Conservation (phyloP, 1,140 invertebrate genomes). For the Ericerus pela region DNA sequence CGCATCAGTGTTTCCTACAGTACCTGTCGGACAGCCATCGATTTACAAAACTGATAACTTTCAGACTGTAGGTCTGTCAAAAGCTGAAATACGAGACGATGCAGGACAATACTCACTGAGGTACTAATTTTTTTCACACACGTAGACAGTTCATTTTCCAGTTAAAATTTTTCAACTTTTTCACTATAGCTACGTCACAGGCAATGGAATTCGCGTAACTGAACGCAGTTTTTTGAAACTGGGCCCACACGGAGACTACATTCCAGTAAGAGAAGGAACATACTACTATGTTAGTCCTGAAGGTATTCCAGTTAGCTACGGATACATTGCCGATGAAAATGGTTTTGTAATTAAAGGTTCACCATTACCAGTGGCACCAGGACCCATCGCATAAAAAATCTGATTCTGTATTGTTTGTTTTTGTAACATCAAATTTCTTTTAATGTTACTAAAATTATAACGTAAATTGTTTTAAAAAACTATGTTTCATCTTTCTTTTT, state of each 20-base stretch:
- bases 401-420: not conserved
- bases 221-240: not conserved
- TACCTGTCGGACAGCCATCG: not conserved
- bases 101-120: not conserved
- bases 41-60: not conserved
- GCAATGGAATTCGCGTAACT: conserved; percentile 2
- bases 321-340: conserved; percentile 62
- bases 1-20: too few species aligned
- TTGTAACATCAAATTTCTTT: not conserved
- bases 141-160: not conserved
- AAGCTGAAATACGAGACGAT: not conserved
- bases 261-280: conserved; percentile 42
- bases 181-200: conserved; percentile 7
- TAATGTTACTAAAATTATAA: too few species aligned
- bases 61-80: not conserved
- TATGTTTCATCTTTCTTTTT: too few species aligned
- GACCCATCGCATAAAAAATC: not conserved
- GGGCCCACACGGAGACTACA: conserved; percentile 17
- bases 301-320: conserved; percentile 39
- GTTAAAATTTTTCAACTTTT: not conserved
- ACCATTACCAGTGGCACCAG: conserved; percentile 7
- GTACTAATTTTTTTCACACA: not conserved
- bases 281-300: conserved; percentile 49
- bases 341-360: conserved; percentile 43
- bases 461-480: too few species aligned